phyloP scores from a whole-genome alignment of 2,797 vertebrate species.

The Neomorphus geoffroyi region DNA sequence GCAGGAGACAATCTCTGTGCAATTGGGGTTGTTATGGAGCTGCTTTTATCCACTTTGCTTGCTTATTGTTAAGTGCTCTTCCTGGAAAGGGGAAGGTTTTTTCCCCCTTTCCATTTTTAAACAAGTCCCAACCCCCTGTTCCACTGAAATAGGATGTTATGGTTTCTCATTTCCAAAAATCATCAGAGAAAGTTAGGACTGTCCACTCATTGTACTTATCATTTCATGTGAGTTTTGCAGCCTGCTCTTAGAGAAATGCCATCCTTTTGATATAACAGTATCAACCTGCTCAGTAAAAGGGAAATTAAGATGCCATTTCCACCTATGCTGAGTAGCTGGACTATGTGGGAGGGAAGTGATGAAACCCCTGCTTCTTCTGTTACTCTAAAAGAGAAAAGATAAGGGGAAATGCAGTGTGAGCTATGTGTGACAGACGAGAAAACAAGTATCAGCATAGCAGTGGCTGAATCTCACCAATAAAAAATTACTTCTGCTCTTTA shows the following conservation, averaged over 20 bases:
- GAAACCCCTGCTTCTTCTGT: neutral
- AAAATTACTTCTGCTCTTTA: neutral
- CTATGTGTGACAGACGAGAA: neutral
- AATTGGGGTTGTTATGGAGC: slow-evolving; percentile 46
- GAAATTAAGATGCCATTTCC: slow-evolving; percentile 25
- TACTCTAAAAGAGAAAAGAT: neutral
- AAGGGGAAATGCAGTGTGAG: neutral
- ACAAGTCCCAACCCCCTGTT: neutral
- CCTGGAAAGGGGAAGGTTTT: slow-evolving; percentile 50
- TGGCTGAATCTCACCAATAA: neutral
- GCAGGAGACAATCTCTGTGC: slow-evolving; percentile 52
- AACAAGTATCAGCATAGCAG: neutral
- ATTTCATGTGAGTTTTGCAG: neutral
- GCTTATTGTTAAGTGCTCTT: slow-evolving; percentile 59
- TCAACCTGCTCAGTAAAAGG: neutral
- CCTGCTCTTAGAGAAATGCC: neutral
- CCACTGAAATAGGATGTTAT: neutral
- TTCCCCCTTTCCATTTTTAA: slow-evolving; percentile 10
- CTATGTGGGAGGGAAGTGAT: slow-evolving; percentile 28
- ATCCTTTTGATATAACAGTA: neutral
- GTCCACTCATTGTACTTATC: neutral
- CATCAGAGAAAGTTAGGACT: neutral
- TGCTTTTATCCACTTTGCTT: slow-evolving; percentile 69
- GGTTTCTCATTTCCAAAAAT: slow-evolving; percentile 25
- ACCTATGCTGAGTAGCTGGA: neutral